phyloP scores from a whole-genome alignment of 2,888 invertebrate species.

The Perithous albicinctus region DNA sequence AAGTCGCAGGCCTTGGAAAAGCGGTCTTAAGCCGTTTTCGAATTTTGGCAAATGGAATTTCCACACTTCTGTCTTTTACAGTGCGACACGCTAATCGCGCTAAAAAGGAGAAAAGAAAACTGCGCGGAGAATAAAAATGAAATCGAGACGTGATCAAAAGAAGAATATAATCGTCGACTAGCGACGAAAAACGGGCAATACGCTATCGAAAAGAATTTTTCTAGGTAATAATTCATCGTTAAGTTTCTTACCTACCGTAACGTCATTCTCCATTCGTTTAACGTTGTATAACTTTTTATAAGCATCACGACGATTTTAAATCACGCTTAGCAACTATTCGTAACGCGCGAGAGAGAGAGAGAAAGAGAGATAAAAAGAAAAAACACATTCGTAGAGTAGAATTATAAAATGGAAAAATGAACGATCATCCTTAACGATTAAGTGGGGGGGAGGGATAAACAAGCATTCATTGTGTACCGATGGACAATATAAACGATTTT shows the following conservation, averaged over 20 bases:
- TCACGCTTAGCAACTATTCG: slow-evolving; percentile 63
- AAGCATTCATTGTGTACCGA: slow-evolving; percentile 78
- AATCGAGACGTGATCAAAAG: slow-evolving; percentile 56
- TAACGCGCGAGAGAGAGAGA: slow-evolving; percentile 61
- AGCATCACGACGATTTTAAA: slow-evolving; percentile 35
- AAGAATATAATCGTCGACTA: slow-evolving; percentile 28
- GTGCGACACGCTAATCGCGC: neutral
- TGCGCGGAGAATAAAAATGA: slow-evolving; percentile 8
- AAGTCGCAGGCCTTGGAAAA: slow-evolving; percentile 59
- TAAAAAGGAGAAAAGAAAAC: neutral
- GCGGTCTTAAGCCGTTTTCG: slow-evolving; percentile 9
- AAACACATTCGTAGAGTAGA: slow-evolving; percentile 74
- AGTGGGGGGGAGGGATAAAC: slow-evolving; percentile 40
- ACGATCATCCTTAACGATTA: slow-evolving; percentile 57
- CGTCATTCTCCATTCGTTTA: slow-evolving; percentile 68
- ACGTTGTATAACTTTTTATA: slow-evolving; percentile 65
- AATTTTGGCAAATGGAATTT: slow-evolving; percentile 9
- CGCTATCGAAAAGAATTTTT: slow-evolving; percentile 52
- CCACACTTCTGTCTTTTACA: neutral
- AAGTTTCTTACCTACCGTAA: slow-evolving; percentile 72
- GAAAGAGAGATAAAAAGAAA: slow-evolving; percentile 32
- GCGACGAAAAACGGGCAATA: slow-evolving; percentile 22
- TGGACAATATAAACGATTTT: slow-evolving; percentile 83
- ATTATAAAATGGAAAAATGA: slow-evolving; percentile 70
- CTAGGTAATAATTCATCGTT: slow-evolving; percentile 67